phyloP scores from a whole-genome alignment of 1,140 invertebrate species.

The Coelopa frigida region DNA sequence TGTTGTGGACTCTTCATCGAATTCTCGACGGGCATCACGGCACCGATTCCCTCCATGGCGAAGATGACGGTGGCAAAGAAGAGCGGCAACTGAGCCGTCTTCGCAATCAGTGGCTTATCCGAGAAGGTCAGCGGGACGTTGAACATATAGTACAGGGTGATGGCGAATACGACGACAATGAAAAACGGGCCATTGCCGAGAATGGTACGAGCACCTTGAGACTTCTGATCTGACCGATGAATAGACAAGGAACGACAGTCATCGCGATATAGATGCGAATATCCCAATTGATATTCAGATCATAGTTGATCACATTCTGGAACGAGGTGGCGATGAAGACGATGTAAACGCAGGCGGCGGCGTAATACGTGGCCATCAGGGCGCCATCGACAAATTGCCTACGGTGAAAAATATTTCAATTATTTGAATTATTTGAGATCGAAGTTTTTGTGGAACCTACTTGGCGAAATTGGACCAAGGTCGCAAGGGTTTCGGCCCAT shows the following conservation, averaged over 20 bases:
- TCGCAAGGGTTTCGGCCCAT: slow-evolving; percentile 57
- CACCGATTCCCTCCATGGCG: slow-evolving; percentile 74
- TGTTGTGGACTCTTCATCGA: slow-evolving; percentile 71
- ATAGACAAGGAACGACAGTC: slow-evolving; percentile 31
- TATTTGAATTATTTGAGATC: neutral
- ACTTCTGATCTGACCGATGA: slow-evolving; percentile 52
- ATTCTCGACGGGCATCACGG: slow-evolving; percentile 83
- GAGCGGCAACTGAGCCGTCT: slow-evolving; percentile 51
- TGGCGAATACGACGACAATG: slow-evolving; percentile 58
- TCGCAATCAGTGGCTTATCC: slow-evolving; percentile 49
- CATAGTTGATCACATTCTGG: slow-evolving; percentile 54
- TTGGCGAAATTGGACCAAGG: slow-evolving; percentile 53
- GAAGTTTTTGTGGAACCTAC: slow-evolving; percentile 44
- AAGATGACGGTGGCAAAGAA: slow-evolving; percentile 71
- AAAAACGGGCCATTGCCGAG: slow-evolving; percentile 63
- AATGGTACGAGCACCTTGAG: slow-evolving; percentile 70
- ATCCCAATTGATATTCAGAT: slow-evolving; percentile 30
- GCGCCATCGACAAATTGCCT: slow-evolving; percentile 59
- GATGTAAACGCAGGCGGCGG: slow-evolving; percentile 66
- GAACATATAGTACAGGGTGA: slow-evolving; percentile 70
- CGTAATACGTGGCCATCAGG: slow-evolving; percentile 57
- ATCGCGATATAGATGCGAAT: slow-evolving; percentile 41
- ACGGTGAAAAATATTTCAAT: slow-evolving; percentile 34
- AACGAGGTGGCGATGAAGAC: slow-evolving; percentile 65
- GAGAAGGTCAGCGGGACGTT: slow-evolving; percentile 46